These are phyloP conservation scores for Drosophila colorata DNA, from an alignment of 2,888 invertebrate species.

Conservation along the genomic window DNA sequence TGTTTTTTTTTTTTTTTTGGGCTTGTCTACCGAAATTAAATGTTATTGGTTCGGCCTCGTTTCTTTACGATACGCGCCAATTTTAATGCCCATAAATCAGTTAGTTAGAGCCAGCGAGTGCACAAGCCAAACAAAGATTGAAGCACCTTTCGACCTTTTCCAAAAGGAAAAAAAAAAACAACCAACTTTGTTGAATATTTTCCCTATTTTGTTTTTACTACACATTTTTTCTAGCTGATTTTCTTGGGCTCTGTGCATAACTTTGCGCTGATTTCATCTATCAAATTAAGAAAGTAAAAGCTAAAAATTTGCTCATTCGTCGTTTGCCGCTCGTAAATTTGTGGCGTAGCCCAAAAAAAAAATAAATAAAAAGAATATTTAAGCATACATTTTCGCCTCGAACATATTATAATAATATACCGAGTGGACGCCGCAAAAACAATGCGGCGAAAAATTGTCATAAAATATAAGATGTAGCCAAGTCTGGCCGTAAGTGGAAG, in stretches of 20 bases:
- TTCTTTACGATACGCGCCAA: constrained; percentile 67
- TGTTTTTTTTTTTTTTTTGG: constrained; percentile 10
- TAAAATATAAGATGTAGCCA: constrained; percentile 1
- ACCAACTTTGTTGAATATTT: constrained; percentile 57
- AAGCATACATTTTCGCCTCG: constrained; percentile 16
- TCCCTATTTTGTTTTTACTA: not conserved
- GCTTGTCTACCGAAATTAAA: constrained; percentile 65
- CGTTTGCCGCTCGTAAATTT: constrained; percentile 63
- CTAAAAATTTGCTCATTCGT: constrained; percentile 46
- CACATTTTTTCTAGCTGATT: constrained; percentile 3
- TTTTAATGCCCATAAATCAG: constrained; percentile 67
- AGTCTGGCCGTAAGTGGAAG: not conserved
- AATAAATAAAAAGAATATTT: constrained; percentile 12
- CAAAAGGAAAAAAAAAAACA: constrained; percentile 1
- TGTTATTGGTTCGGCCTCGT: constrained; percentile 68
- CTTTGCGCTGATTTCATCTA: constrained; percentile 77
- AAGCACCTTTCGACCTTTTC: constrained; percentile 64
- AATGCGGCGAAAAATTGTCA: constrained; percentile 36
- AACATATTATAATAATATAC: constrained; percentile 29
- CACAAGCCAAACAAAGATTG: constrained; percentile 39
- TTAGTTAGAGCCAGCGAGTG: constrained; percentile 18
- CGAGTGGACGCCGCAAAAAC: constrained; percentile 31
- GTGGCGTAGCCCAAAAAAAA: constrained; percentile 47
- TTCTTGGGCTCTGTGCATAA: constrained; percentile 47
- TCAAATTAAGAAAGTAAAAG: constrained; percentile 77